These are phyloP conservation scores for Micrasema longulum DNA, from an alignment of 1,140 invertebrate species.

Conservation along the genomic window DNA sequence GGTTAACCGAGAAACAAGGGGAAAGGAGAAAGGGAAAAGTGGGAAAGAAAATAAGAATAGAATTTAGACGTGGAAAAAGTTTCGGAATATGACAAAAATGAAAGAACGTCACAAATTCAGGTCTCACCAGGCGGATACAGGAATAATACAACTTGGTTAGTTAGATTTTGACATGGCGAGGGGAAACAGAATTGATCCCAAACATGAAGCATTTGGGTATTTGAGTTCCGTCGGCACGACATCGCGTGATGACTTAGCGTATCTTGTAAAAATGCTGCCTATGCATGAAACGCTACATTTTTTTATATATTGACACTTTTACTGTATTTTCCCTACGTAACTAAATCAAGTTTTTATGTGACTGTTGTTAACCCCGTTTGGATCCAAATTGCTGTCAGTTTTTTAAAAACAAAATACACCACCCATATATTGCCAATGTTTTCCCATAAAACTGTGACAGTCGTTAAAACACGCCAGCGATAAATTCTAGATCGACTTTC, in stretches of 20 bases:
- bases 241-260: constrained; percentile 39
- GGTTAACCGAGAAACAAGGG: constrained; percentile 1
- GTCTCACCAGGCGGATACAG: constrained; percentile 13
- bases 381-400: too few species aligned
- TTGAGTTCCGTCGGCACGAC: constrained; percentile 30
- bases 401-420: too few species aligned
- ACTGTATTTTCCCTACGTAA: constrained; percentile 1
- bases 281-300: not conserved
- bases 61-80: constrained; percentile 28
- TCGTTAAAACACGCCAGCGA: too few species aligned
- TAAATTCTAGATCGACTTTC: too few species aligned
- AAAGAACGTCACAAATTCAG: constrained; percentile 29
- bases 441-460: too few species aligned
- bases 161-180: constrained; percentile 3
- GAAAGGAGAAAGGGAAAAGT: constrained; percentile 1
- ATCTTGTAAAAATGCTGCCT: constrained; percentile 15
- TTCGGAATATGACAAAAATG: constrained; percentile 30
- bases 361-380: too few species aligned
- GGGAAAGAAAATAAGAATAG: constrained; percentile 8
- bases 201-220: constrained; percentile 29
- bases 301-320: constrained; percentile 24
- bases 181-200: constrained; percentile 8
- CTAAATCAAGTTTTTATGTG: constrained; percentile 9
- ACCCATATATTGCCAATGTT: too few species aligned
- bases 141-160: constrained; percentile 14